Base-by-base conservation (phyloP, 2,113 vertebrate genomes). In the Centropus bengalensis region DNA sequence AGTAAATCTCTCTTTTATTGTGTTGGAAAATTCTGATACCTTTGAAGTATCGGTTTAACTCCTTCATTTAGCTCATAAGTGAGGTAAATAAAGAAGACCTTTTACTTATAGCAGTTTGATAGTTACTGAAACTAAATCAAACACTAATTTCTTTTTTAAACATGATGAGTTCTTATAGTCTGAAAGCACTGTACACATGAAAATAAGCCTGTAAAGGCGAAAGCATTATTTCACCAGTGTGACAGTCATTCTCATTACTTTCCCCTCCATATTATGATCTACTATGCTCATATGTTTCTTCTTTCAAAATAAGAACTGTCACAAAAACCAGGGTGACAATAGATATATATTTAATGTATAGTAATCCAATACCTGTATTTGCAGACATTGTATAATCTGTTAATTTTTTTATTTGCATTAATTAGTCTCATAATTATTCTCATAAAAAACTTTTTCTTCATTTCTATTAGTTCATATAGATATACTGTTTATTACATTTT, bases 351-450 rank as follows among this genome's bases (percentile, higher is more conserved):
- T 5, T 20, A 71, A 54, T 33, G 28, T 13, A 21, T 45, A 63
- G 6, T 30, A 54, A 44, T 71, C 79, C 12, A 52, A 56, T 73
- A 49, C 4, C 8, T 33, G 5, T 58, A 17, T 33, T 89, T 81
- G 69, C 68, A 67, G 15, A n/a, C 13, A 28, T 22, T 64, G 2
- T 74, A 7, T 45, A 45, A 27, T 54, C 27, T 56, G 71, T 40
- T 47, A 47, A 10, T 23, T 47, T 42, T 21, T 69, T 9, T 40
- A n/a, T 77, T 76, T 80, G 4, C 77, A 64, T 77, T 77, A 5
- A 36, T 92, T 76, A n/a, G 63, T 88, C n/a, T 63, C 10, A 32
- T 20, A 30, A 76, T 92, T 76, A n/a, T 68, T 88, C n/a, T 63
- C 10, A 32, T 20, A 30, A 76, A 55, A 30, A 0, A 1, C 1